A percentile compares a stretch with the other conserved stretches of the same genome.
phyloP scores from a whole-genome alignment of 2,113 vertebrate genomes.

The Gavia stellata region DNA sequence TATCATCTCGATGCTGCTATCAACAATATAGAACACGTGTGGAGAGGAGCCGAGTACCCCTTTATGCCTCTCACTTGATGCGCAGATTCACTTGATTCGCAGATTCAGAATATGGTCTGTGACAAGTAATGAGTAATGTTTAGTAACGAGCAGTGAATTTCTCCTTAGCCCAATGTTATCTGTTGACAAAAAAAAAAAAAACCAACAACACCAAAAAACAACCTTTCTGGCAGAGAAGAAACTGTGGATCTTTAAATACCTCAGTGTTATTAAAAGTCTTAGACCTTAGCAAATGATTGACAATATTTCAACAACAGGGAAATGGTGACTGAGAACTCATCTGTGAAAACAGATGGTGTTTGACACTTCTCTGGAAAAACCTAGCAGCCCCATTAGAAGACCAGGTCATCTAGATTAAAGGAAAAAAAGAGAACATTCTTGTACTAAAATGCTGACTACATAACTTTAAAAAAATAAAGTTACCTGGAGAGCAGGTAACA shows the following conservation, averaged over 20 bases:
- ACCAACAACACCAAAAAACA: background rate
- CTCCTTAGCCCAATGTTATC: background rate
- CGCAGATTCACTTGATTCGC: background rate
- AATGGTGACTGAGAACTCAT: background rate
- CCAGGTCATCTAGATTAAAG: background rate
- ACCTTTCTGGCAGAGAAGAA: background rate
- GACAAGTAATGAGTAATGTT: background rate
- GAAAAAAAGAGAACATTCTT: background rate
- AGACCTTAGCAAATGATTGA: background rate
- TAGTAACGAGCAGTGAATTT: background rate
- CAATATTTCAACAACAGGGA: constrained; percentile 8
- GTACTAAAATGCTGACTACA: background rate
- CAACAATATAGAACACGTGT: background rate
- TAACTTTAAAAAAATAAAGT: background rate
- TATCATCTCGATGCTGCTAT: background rate
- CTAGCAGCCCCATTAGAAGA: background rate
- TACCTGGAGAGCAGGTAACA: background rate
- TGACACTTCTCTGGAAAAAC: background rate
- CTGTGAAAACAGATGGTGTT: constrained; percentile 9
- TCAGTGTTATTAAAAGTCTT: background rate
- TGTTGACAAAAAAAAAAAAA: background rate
- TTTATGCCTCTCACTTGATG: background rate
- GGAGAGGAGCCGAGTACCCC: background rate
- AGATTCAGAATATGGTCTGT: background rate
- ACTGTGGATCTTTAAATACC: background rate